Base-by-base conservation (phyloP, 2,888 invertebrate species). In the Cerastoderma edule region DNA sequence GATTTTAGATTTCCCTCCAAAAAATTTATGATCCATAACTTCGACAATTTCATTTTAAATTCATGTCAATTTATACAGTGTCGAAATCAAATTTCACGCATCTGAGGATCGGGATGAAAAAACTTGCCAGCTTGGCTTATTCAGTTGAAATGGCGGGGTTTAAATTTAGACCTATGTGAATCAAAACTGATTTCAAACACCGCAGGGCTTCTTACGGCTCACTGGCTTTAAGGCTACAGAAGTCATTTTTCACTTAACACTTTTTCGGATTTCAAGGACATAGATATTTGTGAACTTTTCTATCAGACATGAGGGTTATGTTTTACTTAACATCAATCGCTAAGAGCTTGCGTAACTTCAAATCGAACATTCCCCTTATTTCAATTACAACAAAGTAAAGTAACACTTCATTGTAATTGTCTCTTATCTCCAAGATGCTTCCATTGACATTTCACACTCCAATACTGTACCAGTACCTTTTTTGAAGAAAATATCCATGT, bases 81-180 rank as follows among this genome's bases (percentile, higher is more conserved):
- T 64, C 16, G 33, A 35, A 28, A 30, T n/a, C 48, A 33, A 70
- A 70, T 70, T 70, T 70, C 70, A 70, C 70, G 63, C 70, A 22
- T 19, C 46, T 28, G 35, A 64, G 53, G 22, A 10, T 60, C 6
- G 24, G 22, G 60, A 60, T 60, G 60, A 60, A 60, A 32, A 60
- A 32, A 60, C 27, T 39, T 39, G 60, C 60, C 60, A 35, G 33
- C 39, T 32, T 60, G 60, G 39, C 60, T 60, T 39, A n/a, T 60
- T 50, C 39, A 19, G 39, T 5, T 60, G 19, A 24, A 60, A 13
- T 22, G 5, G 24, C n/a, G 16, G 35, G 60, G 8, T 60, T 60
- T 24, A 60, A 33, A 60, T 39, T 60, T 39, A 39, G 24, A 33
- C 16, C 19, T 60, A 60, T 19, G 39, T 60, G 35, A 60, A 60